Conservation (phyloP, 1,140 invertebrate species). For the Drosophila santomea region DNA sequence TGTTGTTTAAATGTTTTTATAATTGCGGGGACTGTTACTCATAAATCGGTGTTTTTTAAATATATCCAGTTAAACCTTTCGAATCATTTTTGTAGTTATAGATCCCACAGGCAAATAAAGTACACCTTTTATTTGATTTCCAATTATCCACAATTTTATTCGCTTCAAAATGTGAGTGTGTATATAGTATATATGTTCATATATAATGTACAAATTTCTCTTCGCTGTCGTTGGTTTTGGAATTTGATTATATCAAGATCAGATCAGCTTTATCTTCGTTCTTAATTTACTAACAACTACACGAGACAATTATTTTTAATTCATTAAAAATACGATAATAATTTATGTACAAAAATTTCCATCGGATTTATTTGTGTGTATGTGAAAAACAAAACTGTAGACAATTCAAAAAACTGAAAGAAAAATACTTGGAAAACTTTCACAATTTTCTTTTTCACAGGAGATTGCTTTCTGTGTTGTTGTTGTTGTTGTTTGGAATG, state of each 20-base stretch:
- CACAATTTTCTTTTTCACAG: constrained; percentile 31
- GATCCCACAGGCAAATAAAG: not conserved
- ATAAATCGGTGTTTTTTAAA: no score
- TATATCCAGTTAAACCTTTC: no score
- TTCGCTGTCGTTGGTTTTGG: constrained; percentile 42
- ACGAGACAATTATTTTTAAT: constrained; percentile 62
- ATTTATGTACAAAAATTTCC: constrained; percentile 78
- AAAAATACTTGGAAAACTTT: constrained; percentile 38
- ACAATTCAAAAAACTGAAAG: constrained; percentile 51
- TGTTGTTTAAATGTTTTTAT: not conserved
- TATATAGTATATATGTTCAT: constrained; percentile 38
- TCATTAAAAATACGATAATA: constrained; percentile 82
- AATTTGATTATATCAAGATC: constrained; percentile 46
- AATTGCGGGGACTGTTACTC: not conserved
- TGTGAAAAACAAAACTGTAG: constrained; percentile 61
- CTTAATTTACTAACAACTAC: constrained; percentile 77
- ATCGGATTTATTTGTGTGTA: constrained; percentile 71
- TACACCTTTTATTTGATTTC: constrained; percentile 40
- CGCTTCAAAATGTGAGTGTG: constrained; percentile 68
- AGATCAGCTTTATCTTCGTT: constrained; percentile 39
- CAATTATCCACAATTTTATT: constrained; percentile 83
- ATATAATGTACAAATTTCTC: constrained; percentile 75
- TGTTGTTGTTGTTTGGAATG: constrained; percentile 39
- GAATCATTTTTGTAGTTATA: no score
- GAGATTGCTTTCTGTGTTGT: constrained; percentile 23